Evolutionary conservation across 2,888 invertebrate species (phyloP), one percentile per base, ranked within the genome.

Genomic region (Campopleginae sp.): DNA sequence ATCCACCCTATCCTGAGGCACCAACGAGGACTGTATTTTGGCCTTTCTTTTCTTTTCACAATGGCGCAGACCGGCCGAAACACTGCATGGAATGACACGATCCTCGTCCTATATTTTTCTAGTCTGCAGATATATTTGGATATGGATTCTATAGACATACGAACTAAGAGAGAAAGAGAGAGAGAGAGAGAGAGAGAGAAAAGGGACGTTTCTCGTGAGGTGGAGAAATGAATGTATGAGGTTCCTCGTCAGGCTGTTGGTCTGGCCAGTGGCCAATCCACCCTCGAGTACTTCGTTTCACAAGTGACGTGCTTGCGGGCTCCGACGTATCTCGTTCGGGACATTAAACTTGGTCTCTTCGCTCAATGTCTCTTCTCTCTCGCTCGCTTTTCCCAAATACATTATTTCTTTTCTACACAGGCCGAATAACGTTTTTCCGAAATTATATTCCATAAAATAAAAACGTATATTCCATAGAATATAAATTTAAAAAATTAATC

Each of bases 261-360:
- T 88, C 88, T 91, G 91, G 91, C 91, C 89, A 84, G 61, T 86
- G 87, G 90, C 90, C 91, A 91, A 89, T 90, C 74, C 82, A 51
- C 87, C 88, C 90, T 88, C 84, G 75, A 87, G 84, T 88, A 87
- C 86, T 86, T 89, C 87, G 70, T 80, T 63, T 80, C 77, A 54
- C 76, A 74, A 83, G 74, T 80, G 77, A 86, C 86, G 74, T 88
- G 71, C 85, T 82, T 68, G 75, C 79, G 82, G 84, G 65, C 77
- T 72, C 46, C 84, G 83, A 80, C 82, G 80, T 72, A 54, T 48
- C 63, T 63, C 84, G 75, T 80, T 77, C 79, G 65, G 72, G 58
- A 66, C 81, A 80, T 86, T 86, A 86, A 78, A 82, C 81, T 82
- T 75, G 65, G 71, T 84, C 84, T 85, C 85, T 85, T 77, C 84